Evolutionary conservation across 2,797 vertebrate species (phyloP).

Genomic region (Gila robusta): DNA sequence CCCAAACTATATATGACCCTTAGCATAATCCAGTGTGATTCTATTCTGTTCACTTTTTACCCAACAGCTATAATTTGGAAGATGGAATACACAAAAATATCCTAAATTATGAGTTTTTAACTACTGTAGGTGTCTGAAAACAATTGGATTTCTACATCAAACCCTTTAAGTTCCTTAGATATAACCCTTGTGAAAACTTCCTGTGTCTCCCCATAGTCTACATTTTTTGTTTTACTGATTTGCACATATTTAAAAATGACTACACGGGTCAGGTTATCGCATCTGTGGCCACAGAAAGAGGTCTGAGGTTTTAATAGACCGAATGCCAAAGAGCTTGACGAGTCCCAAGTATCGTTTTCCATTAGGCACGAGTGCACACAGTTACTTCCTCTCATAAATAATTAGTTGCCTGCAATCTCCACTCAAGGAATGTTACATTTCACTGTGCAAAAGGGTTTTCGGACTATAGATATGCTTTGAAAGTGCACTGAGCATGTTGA

Average conservation of each 20-base stretch:
- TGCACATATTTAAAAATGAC: constrained; percentile 8
- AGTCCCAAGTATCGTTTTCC: constrained; percentile 44
- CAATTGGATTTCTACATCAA: neutral
- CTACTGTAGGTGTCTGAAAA: neutral
- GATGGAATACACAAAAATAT: neutral
- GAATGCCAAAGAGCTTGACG: constrained; percentile 36
- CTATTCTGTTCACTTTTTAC: neutral
- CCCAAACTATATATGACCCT: too few species aligned
- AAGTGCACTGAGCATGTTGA: neutral
- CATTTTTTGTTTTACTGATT: constrained; percentile 10
- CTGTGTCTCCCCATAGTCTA: neutral
- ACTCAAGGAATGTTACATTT: constrained; percentile 41
- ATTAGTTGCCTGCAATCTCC: constrained; percentile 38
- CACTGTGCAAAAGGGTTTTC: neutral
- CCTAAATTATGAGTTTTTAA: neutral
- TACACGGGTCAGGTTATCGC: neutral
- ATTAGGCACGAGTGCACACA: constrained; percentile 26
- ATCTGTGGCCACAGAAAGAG: constrained; percentile 19
- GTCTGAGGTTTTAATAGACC: constrained; percentile 13
- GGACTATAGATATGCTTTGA: neutral
- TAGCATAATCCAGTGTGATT: neutral
- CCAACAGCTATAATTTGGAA: neutral
- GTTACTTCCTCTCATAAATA: constrained; percentile 50
- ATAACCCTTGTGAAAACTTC: neutral
- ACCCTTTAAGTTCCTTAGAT: neutral